Base-by-base conservation (phyloP, 2,113 vertebrate genomes). In the Barnardius zonarius region DNA sequence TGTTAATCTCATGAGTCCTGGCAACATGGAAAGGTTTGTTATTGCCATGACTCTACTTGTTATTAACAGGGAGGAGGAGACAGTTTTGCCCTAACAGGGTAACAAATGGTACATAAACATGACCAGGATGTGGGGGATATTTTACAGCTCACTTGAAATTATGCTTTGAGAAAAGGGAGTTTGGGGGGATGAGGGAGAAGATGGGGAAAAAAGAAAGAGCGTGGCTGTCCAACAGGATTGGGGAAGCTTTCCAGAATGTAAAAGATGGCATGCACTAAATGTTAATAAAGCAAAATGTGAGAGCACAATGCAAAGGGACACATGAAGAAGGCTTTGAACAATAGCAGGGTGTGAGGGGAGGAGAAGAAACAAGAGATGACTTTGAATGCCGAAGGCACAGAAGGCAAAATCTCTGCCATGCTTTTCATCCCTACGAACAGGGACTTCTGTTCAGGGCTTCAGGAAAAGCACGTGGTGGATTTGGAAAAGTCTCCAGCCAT, bases 401-500 rank as follows among this genome's bases (percentile, higher is more conserved):
- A 85, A 88, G 55, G 69, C 55, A 92, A 83, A 91, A 92, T 49
- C 69, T 87, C 75, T 52, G 88, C 78, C 72, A 7, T 13, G 63
- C 37, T 88, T 91, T 92, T 70, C 75, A 94, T 44, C 91, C 63
- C 63, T 83, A 59, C 11, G 1, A 87, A 87, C 33, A 86, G 48
- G 4, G 66, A 44, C 77, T 92, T 80, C 77, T 59, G 63, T 24
- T 94, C 59, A 28, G 83, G 74, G 52, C 68, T 94, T 78, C 62
- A 84, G 72, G 66, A 80, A 92, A 78, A 93, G 52, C 83, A 92
- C 3, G 3, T 37, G 62, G 70, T 55, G 55, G 48, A 74, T 82
- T 69, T 88, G 88, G 84, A 91, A 93, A 95, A 83, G 75, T 88
- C 86, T 95, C 69, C 70, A 77, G 76, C 75, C 64, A 82, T 15